These are phyloP conservation scores for Phoxinus dragarum DNA, from an alignment of 2,797 vertebrate species.

Conservation along the genomic window DNA sequence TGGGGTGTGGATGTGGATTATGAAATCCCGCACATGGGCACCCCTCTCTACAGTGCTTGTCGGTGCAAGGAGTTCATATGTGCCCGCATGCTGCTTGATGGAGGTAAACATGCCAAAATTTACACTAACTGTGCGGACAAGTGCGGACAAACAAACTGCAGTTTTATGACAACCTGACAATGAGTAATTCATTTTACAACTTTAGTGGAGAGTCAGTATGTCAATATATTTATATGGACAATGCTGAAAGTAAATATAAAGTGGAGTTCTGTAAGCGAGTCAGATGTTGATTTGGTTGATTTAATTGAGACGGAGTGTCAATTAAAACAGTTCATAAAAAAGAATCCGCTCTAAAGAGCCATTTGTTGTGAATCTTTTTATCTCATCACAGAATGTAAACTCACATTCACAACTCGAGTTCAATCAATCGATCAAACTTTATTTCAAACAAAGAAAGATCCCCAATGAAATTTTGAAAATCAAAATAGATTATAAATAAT, in stretches of 20 bases:
- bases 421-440: not conserved
- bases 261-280: not conserved
- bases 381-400: not conserved
- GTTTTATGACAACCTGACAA: not conserved
- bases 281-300: not conserved
- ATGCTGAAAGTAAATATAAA: not conserved
- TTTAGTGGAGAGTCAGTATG: not conserved
- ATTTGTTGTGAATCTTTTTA: not conserved
- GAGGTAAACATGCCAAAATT: conserved; percentile 75
- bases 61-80: conserved; percentile 88
- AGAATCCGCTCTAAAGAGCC: not conserved
- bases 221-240: not conserved
- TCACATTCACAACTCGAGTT: not conserved
- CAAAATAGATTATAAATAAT: not conserved
- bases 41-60: conserved; percentile 91
- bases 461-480: not conserved
- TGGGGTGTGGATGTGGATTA: conserved; percentile 93
- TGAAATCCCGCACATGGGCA: conserved; percentile 92
- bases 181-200: not conserved
- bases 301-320: not conserved
- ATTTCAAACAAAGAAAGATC: not conserved
- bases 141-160: not conserved
- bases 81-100: conserved; percentile 89
- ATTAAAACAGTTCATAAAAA: not conserved
- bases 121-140: not conserved